Evolutionary conservation across 1,140 invertebrate species (phyloP).

Genomic region (Campodea augens): DNA sequence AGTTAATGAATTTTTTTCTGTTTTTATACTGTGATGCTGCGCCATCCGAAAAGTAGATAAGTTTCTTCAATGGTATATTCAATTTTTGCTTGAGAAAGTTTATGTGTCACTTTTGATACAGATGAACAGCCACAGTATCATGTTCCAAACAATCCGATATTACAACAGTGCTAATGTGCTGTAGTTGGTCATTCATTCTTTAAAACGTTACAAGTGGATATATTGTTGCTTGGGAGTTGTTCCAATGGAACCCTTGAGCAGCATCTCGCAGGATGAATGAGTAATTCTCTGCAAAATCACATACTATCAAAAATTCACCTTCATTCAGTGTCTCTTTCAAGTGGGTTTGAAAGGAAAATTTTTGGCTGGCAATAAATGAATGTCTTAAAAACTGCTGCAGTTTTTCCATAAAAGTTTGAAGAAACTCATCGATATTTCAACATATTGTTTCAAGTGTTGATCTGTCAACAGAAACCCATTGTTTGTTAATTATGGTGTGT

Average conservation of each 20-base stretch:
- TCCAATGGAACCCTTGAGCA: constrained; percentile 14
- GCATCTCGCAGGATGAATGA: constrained; percentile 14
- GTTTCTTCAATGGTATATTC: constrained; percentile 10
- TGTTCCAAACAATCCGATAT: not conserved
- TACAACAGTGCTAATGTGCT: not conserved
- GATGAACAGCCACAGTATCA: not conserved
- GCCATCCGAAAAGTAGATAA: constrained; percentile 17
- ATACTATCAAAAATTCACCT: constrained; percentile 5
- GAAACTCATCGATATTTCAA: constrained; percentile 13
- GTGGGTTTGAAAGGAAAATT: not conserved
- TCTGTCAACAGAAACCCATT: constrained; percentile 15
- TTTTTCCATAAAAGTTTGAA: constrained; percentile 7
- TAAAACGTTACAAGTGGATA: too few species aligned
- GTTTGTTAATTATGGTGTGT: constrained; percentile 16
- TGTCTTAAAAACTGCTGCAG: not conserved
- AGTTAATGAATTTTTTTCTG: constrained; percentile 18
- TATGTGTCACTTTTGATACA: not conserved
- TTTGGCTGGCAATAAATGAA: not conserved
- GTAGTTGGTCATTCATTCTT: not conserved
- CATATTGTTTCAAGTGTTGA: constrained; percentile 14
- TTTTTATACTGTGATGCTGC: constrained; percentile 18
- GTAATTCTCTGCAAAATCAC: constrained; percentile 18
- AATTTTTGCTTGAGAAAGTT: constrained; percentile 1
- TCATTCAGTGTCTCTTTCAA: constrained; percentile 3
- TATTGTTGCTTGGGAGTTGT: constrained; percentile 13